A percentile compares a stretch with the other conserved stretches of the same genome.
These are phyloP conservation scores for Sarcophaga subvicina DNA, from an alignment of 2,888 invertebrate genomes.

Conservation along the genomic window DNA sequence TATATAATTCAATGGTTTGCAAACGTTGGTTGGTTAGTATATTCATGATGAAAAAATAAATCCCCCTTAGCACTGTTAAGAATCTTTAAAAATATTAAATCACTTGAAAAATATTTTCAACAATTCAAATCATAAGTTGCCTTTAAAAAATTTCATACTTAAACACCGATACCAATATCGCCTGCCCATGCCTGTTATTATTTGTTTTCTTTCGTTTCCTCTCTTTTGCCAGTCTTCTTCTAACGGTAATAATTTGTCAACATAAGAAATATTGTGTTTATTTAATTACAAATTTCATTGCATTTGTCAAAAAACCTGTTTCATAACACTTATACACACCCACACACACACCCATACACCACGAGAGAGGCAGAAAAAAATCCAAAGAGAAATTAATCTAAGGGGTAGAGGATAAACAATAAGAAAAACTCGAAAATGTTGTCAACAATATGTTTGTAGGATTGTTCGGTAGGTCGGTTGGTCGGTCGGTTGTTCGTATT, in stretches of 20 bases:
- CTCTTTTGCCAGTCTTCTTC: neutral
- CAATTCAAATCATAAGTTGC: too few species aligned
- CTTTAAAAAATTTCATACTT: neutral
- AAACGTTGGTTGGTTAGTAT: too few species aligned
- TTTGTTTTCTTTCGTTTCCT: neutral
- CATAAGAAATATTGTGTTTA: conserved; percentile 9
- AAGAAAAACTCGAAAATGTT: neutral
- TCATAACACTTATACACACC: neutral
- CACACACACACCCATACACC: too few species aligned
- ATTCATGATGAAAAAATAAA: too few species aligned
- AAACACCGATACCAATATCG: neutral
- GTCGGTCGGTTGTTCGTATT: neutral
- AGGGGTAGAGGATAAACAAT: neutral
- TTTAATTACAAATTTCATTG: conserved; percentile 1
- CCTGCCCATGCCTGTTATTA: neutral
- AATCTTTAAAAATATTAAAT: too few species aligned
- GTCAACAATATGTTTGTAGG: neutral
- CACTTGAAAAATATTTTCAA: too few species aligned
- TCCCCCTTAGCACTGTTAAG: too few species aligned
- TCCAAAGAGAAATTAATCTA: neutral
- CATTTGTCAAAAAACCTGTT: conserved; percentile 28
- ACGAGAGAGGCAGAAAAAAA: too few species aligned
- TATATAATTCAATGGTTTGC: too few species aligned
- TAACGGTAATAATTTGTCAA: conserved; percentile 10
- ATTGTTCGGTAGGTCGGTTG: too few species aligned